Conservation (phyloP, 2,888 invertebrate species). For the Apamea epomidion region DNA sequence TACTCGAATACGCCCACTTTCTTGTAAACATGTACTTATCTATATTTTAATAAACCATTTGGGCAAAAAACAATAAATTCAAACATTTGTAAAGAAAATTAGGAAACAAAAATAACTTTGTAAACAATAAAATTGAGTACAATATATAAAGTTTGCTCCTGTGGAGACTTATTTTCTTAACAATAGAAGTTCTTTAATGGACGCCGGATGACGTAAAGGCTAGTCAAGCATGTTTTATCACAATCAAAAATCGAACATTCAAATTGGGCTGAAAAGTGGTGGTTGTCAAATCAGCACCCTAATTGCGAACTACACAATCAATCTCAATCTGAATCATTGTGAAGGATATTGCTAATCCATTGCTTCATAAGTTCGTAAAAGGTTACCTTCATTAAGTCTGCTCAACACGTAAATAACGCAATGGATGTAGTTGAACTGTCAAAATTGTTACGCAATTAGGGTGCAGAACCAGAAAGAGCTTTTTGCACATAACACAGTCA, state of each 20-base stretch:
- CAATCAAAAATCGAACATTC: not conserved
- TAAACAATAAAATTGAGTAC: not conserved
- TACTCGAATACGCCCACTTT: not conserved
- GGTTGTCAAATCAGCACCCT: not conserved
- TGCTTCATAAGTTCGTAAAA: too few relatives aligned
- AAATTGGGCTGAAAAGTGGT: not conserved
- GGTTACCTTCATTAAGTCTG: too few relatives aligned
- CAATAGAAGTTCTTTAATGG: not conserved
- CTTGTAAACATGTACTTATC: conserved; percentile 4
- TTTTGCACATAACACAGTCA: not conserved
- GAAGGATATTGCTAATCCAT: too few relatives aligned
- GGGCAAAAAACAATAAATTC: not conserved
- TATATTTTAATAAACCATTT: not conserved
- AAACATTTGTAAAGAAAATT: conserved; percentile 12
- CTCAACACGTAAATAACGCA: too few relatives aligned
- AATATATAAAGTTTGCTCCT: not conserved
- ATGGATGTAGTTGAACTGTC: too few relatives aligned
- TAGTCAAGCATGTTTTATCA: not conserved
- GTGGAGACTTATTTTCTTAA: not conserved
- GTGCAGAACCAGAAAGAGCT: too few relatives aligned
- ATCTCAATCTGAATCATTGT: too few relatives aligned
- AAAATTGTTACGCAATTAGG: too few relatives aligned
- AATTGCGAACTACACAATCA: too few relatives aligned
- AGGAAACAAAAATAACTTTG: not conserved
- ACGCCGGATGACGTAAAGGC: not conserved